Percentiles rank a stretch among this genome's conserved stretches.
Conservation (phyloP, 2,888 invertebrate genomes). For the Neoascia interrupta region DNA sequence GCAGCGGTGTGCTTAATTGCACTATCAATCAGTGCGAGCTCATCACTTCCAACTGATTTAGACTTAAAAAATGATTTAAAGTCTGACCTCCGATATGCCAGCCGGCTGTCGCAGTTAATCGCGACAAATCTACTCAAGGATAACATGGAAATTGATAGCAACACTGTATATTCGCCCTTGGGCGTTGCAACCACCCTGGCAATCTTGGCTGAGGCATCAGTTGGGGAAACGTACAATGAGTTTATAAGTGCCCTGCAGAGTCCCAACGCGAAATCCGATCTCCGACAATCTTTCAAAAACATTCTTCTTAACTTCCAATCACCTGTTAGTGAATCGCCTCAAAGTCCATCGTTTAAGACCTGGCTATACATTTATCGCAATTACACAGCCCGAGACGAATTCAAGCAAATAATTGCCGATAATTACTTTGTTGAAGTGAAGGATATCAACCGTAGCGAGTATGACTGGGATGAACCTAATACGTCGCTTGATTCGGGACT, state of each 20-base stretch:
- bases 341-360: constrained; percentile 83
- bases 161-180: constrained; percentile 84
- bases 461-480: constrained; percentile 75
- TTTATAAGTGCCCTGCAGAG: constrained; percentile 82
- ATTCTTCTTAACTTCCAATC: constrained; percentile 74
- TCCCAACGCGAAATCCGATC: constrained; percentile 79
- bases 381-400: constrained; percentile 83
- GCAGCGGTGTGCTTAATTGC: constrained; percentile 22
- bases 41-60: constrained; percentile 30
- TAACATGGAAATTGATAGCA: constrained; percentile 78
- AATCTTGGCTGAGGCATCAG: constrained; percentile 83
- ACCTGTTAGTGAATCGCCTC: constrained; percentile 62
- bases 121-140: constrained; percentile 77
- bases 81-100: constrained; percentile 72
- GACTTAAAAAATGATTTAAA: constrained; percentile 13
- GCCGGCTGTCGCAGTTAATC: constrained; percentile 76
- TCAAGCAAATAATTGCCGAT: constrained; percentile 82
- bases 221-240: constrained; percentile 83
- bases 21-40: constrained; percentile 2
- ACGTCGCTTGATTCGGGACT: constrained; percentile 70
- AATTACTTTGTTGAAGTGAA: constrained; percentile 84
- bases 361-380: constrained; percentile 86
- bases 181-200: constrained; percentile 84
- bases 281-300: constrained; percentile 74
- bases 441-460: constrained; percentile 76